phyloP scores from a whole-genome alignment of 1,140 invertebrate genomes.

The Pygmarrhopalites habei region DNA sequence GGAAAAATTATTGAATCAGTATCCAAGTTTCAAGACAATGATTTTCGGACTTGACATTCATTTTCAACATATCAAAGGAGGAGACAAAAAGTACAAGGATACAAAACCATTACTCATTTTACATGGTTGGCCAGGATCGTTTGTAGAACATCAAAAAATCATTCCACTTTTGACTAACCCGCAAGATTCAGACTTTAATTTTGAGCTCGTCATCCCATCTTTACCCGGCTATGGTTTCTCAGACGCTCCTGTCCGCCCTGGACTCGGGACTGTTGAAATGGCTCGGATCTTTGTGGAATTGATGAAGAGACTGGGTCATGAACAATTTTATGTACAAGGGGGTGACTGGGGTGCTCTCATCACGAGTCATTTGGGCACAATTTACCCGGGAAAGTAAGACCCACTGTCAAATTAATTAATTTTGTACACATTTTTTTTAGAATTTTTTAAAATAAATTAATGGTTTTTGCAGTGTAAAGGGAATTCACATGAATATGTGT shows the following conservation, averaged over 20 bases:
- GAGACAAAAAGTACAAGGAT: constrained; percentile 15
- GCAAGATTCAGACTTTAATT: constrained; percentile 21
- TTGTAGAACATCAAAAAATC: constrained; percentile 76
- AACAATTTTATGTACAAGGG: constrained; percentile 49
- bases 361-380: constrained; percentile 41
- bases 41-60: too few relatives aligned
- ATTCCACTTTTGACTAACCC: constrained; percentile 51
- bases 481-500: constrained; percentile 45
- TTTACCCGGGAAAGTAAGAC: constrained; percentile 45
- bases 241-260: constrained; percentile 55
- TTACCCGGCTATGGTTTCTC: constrained; percentile 81
- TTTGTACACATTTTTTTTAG: too few relatives aligned
- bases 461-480: constrained; percentile 41
- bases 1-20: constrained; percentile 59
- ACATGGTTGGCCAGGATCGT: constrained; percentile 86
- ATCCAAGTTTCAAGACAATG: constrained; percentile 56
- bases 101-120: constrained; percentile 53
- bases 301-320: constrained; percentile 48
- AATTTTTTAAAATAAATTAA: too few relatives aligned
- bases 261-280: constrained; percentile 50
- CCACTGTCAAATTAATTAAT: too few relatives aligned
- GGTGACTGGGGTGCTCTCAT: constrained; percentile 44
- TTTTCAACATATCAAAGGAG: constrained; percentile 34
- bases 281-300: constrained; percentile 49
- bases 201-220: constrained; percentile 56